Conservation (phyloP, 2,888 invertebrate genomes). For the Lasioglossum zephyrum region DNA sequence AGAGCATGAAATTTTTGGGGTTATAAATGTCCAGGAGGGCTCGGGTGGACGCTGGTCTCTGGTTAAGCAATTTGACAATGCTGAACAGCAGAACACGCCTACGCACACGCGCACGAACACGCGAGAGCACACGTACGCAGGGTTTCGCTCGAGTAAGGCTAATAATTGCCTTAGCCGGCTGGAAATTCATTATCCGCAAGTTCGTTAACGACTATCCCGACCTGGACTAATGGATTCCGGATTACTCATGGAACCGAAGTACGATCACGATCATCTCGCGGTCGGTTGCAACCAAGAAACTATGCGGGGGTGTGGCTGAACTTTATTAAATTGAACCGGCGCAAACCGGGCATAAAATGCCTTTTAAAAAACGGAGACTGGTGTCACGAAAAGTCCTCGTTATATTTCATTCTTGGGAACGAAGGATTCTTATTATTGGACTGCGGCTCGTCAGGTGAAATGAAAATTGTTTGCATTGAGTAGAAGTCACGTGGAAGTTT, state of each 20-base stretch:
- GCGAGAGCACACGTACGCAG: not conserved
- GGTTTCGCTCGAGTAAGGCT: conserved; percentile 65
- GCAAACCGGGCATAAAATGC: conserved; percentile 27
- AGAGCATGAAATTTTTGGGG: not conserved
- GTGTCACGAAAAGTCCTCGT: not conserved
- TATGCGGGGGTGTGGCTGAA: conserved; percentile 15
- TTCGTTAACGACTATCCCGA: conserved; percentile 74
- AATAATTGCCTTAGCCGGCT: conserved; percentile 77
- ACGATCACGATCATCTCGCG: conserved; percentile 45
- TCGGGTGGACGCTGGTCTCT: not conserved
- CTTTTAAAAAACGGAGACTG: not conserved
- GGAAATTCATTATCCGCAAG: conserved; percentile 75
- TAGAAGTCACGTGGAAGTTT: too few species aligned
- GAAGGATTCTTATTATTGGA: not conserved
- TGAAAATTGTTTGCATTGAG: not conserved
- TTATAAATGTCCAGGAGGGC: not conserved
- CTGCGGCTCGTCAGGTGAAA: not conserved
- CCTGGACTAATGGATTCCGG: conserved; percentile 75
- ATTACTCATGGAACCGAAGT: conserved; percentile 61
- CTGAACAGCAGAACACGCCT: conserved; percentile 8
- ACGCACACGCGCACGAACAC: not conserved
- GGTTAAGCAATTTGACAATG: conserved; percentile 23
- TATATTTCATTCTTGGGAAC: not conserved
- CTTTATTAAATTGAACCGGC: conserved; percentile 31
- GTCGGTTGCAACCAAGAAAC: conserved; percentile 39